Evolutionary conservation across 1,140 invertebrate genomes (phyloP).

Genomic region (Drosophila parabipectinata): DNA sequence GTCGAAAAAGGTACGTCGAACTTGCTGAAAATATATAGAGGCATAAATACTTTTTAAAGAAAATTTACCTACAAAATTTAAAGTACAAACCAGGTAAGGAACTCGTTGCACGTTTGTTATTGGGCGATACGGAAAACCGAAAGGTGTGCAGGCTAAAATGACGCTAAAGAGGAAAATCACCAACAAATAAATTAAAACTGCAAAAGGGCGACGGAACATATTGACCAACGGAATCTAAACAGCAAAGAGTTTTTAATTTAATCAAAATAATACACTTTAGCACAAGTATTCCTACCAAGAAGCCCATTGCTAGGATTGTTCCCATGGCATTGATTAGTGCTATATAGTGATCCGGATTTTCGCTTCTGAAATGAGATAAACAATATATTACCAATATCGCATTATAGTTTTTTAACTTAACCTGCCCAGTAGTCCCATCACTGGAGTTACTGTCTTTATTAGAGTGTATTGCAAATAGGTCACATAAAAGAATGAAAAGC

Average conservation of each 20-base stretch:
- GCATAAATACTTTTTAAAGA: neutral
- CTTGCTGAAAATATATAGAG: slow-evolving; percentile 84
- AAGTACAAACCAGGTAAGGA: slow-evolving; percentile 86
- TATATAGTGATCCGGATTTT: slow-evolving; percentile 86
- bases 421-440: slow-evolving; percentile 87
- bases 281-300: slow-evolving; percentile 50
- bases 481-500: slow-evolving; percentile 84
- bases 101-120: slow-evolving; percentile 88
- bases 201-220: slow-evolving; percentile 63
- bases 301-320: slow-evolving; percentile 61
- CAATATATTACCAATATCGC: neutral
- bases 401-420: neutral
- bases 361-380: slow-evolving; percentile 45
- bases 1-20: slow-evolving; percentile 86
- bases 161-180: slow-evolving; percentile 83
- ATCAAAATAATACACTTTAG: neutral
- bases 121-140: slow-evolving; percentile 91
- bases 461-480: slow-evolving; percentile 87
- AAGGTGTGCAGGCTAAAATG: slow-evolving; percentile 87
- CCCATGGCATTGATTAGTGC: slow-evolving; percentile 84
- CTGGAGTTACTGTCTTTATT: slow-evolving; percentile 88
- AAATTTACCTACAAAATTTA: neutral
- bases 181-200: slow-evolving; percentile 76
- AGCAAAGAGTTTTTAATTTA: neutral
- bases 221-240: slow-evolving; percentile 66